phyloP scores from a whole-genome alignment of 1,140 invertebrate species.

The Luehdorfia chinensis region DNA sequence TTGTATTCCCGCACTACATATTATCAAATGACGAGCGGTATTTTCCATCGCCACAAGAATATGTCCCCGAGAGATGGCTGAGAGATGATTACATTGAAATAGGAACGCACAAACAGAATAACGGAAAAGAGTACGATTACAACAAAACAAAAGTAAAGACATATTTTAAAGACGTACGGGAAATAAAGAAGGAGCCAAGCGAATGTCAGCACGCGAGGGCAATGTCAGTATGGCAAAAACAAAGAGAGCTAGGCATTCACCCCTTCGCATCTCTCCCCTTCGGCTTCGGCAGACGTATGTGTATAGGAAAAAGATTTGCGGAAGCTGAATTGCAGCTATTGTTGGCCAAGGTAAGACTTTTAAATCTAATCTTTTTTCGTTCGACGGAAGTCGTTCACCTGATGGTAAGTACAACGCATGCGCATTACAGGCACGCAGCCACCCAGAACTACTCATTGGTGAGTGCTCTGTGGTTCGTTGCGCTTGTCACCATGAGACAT shows the following conservation, averaged over 20 bases:
- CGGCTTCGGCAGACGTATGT: constrained; percentile 89
- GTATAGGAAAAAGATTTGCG: constrained; percentile 88
- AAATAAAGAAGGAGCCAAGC: not conserved
- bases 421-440: too few relatives aligned
- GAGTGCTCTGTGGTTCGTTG: too few relatives aligned
- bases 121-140: constrained; percentile 18
- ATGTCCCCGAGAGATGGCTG: constrained; percentile 88
- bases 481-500: too few relatives aligned
- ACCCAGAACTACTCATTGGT: too few relatives aligned
- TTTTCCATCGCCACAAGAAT: constrained; percentile 82
- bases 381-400: too few relatives aligned
- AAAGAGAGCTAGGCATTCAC: constrained; percentile 75
- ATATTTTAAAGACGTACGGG: not conserved
- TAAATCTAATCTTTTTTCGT: not conserved
- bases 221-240: constrained; percentile 41
- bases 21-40: constrained; percentile 84
- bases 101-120: constrained; percentile 11
- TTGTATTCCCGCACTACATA: constrained; percentile 89
- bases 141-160: constrained; percentile 4
- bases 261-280: constrained; percentile 89
- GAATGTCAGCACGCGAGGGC: constrained; percentile 28
- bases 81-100: constrained; percentile 44
- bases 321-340: constrained; percentile 88
- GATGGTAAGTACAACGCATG: too few relatives aligned
- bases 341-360: constrained; percentile 72